Conservation (phyloP, 1,140 invertebrate genomes). For the Periplaneta americana region DNA sequence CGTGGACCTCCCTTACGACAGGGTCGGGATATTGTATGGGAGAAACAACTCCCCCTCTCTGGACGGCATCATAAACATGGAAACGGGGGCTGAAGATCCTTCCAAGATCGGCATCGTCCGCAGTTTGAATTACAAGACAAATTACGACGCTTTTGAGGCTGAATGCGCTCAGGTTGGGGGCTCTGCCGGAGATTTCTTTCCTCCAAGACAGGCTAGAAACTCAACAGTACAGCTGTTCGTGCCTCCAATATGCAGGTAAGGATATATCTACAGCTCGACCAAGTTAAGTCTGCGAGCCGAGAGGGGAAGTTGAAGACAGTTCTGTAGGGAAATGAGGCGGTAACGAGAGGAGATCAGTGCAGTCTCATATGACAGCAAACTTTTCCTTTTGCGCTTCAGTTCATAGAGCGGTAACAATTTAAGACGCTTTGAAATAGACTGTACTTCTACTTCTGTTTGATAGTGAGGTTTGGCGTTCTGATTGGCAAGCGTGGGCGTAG, state of each 20-base stretch:
- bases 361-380: no score
- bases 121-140: slow-evolving; percentile 46
- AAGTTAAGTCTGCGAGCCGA: no score
- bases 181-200: slow-evolving; percentile 36
- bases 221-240: slow-evolving; percentile 29
- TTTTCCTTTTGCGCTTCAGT: no score
- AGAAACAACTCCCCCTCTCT: slow-evolving; percentile 61
- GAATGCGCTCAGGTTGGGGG: slow-evolving; percentile 30
- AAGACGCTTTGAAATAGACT: no score
- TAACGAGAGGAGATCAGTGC: no score
- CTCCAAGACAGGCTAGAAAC: slow-evolving; percentile 26
- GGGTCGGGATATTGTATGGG: slow-evolving; percentile 71
- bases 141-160: slow-evolving; percentile 24
- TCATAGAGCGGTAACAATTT: no score
- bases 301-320: no score
- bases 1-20: slow-evolving; percentile 51
- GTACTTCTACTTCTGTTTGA: no score
- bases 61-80: slow-evolving; percentile 70
- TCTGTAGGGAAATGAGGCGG: no score
- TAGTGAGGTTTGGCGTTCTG: no score
- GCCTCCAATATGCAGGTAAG: slow-evolving; percentile 30
- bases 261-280: no score
- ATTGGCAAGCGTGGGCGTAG: no score
- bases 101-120: slow-evolving; percentile 55
- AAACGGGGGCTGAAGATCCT: slow-evolving; percentile 58